Evolutionary conservation across 2,797 vertebrate species (phyloP).

Genomic region (Hylomyscus alleni): DNA sequence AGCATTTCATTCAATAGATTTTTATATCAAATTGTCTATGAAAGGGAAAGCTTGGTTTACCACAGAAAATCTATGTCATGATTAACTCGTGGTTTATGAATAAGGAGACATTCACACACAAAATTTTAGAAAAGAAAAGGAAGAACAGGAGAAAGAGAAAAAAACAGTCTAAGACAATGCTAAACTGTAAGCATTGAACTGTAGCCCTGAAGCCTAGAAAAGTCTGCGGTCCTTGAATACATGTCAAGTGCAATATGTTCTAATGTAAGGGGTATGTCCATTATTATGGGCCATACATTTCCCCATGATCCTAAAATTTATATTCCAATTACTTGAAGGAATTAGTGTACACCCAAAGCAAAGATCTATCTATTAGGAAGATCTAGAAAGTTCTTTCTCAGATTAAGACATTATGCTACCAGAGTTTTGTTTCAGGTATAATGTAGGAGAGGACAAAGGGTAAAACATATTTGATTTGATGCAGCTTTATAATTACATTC

Average conservation of each 20-base stretch:
- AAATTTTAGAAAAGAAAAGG: neutral
- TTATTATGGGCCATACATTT: neutral
- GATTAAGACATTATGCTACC: slow-evolving; percentile 12
- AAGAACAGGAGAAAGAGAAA: neutral
- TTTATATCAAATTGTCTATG: neutral
- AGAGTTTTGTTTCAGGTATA: neutral
- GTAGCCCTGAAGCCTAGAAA: neutral
- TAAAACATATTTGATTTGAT: neutral
- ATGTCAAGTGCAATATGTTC: neutral
- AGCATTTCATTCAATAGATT: neutral
- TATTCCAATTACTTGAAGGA: neutral
- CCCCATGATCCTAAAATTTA: neutral
- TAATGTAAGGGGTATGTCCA: neutral
- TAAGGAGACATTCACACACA: neutral
- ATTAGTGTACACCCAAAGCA: neutral
- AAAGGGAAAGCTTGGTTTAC: neutral
- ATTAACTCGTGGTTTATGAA: neutral
- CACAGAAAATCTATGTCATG: neutral
- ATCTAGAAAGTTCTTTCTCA: neutral
- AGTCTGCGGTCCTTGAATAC: neutral
- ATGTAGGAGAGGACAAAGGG: neutral
- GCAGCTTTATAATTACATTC: neutral
- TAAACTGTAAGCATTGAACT: neutral
- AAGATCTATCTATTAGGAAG: neutral
- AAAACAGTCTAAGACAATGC: neutral